Conservation (phyloP, 2,797 vertebrate species). For the Coccyzus lansbergi region DNA sequence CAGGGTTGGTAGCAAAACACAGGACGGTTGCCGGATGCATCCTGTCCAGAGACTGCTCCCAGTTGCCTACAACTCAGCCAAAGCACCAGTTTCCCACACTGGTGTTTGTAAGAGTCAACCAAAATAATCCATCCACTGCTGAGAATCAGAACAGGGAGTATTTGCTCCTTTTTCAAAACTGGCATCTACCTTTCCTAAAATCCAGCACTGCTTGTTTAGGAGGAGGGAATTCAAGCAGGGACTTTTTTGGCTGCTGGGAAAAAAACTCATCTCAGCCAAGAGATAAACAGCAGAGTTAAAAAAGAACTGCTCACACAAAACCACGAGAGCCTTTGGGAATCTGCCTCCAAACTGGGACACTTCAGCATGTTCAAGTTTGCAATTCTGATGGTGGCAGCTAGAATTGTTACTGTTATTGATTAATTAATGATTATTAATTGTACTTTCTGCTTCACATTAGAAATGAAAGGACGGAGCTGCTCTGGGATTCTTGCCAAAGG, state of each 20-base stretch:
- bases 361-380: not conserved
- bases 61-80: not conserved
- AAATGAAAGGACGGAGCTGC: not conserved
- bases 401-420: not conserved
- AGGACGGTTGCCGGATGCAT: not conserved
- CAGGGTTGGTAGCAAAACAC: not conserved
- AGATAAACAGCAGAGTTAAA: not conserved
- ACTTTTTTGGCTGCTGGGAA: not conserved
- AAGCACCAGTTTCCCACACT: not conserved
- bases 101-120: not conserved
- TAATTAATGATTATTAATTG: not conserved
- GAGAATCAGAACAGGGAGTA: not conserved
- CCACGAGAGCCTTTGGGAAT: not conserved
- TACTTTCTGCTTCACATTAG: not conserved
- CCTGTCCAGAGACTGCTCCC: not conserved
- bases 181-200: not conserved
- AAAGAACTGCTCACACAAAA: not conserved
- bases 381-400: not conserved
- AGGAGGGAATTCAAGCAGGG: not conserved
- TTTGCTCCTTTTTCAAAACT: not conserved
- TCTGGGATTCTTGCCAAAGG: not conserved
- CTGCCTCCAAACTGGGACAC: not conserved
- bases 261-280: not conserved
- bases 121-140: conserved; percentile 7
- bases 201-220: not conserved